Evolutionary conservation across 2,797 vertebrate genomes (phyloP).

Genomic region (Melanitta fusca): DNA sequence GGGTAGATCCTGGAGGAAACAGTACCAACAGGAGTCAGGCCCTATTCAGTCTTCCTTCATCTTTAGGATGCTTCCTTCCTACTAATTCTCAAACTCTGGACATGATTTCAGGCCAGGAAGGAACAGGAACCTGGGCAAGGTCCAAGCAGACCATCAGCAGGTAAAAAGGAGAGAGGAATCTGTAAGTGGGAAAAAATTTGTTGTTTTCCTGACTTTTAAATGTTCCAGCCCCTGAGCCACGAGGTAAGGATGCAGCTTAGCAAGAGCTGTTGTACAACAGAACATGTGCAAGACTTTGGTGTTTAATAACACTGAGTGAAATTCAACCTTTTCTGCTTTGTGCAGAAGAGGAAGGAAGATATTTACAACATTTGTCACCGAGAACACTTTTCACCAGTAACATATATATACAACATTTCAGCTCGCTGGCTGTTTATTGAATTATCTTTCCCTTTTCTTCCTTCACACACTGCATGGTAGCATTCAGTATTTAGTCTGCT

Average conservation of each 20-base stretch:
- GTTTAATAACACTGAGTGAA: background rate
- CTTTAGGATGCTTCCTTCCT: background rate
- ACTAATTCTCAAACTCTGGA: background rate
- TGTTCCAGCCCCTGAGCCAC: background rate
- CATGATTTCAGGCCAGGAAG: background rate
- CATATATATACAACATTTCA: background rate
- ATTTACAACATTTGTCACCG: background rate
- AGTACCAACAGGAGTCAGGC: background rate
- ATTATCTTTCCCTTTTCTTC: background rate
- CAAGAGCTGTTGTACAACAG: background rate
- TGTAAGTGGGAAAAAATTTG: background rate
- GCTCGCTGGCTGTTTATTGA: background rate
- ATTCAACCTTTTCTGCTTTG: background rate
- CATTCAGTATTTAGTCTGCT: constrained; percentile 35
- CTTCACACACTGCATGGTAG: background rate
- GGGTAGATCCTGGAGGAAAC: background rate
- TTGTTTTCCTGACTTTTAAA: background rate
- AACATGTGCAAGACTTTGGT: background rate
- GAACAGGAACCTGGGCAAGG: background rate
- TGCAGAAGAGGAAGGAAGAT: background rate
- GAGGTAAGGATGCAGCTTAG: background rate
- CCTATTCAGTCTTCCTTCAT: background rate
- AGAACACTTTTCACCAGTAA: background rate
- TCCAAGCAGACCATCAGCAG: background rate
- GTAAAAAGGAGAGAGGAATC: background rate